Conservation (phyloP, 1,140 invertebrate genomes). For the Lepidostoma basale region DNA sequence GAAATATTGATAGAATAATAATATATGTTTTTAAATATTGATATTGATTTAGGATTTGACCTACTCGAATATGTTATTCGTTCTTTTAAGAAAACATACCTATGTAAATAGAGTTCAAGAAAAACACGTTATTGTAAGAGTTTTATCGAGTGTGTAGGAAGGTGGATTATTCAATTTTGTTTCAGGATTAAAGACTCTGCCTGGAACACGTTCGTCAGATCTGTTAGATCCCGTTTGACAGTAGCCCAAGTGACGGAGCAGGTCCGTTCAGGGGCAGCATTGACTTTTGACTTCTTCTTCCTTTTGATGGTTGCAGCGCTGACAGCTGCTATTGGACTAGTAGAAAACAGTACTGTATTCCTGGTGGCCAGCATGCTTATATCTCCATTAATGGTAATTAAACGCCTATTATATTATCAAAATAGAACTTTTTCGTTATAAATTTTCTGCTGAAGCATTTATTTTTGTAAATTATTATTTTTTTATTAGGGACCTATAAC, state of each 20-base stretch:
- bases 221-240: conserved; percentile 67
- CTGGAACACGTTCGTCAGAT: conserved; percentile 65
- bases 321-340: conserved; percentile 70
- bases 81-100: too few species aligned
- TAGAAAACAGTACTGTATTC: conserved; percentile 77
- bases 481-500: conserved; percentile 71
- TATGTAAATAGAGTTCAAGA: too few species aligned
- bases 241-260: conserved; percentile 74
- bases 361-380: conserved; percentile 81
- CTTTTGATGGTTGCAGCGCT: conserved; percentile 72
- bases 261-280: conserved; percentile 67
- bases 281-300: conserved; percentile 78
- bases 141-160: too few species aligned
- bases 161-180: not conserved
- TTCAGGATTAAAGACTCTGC: conserved; percentile 49
- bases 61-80: too few species aligned
- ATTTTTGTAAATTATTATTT: not conserved
- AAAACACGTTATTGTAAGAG: too few species aligned
- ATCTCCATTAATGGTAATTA: conserved; percentile 75
- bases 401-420: conserved; percentile 40
- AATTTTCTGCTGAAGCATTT: not conserved
- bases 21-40: too few species aligned
- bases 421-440: not conserved
- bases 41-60: too few species aligned
- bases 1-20: too few species aligned